A percentile compares a stretch with the other conserved stretches of the same genome.
phyloP scores from a whole-genome alignment of 2,797 vertebrate species.

The Pseudochaenichthys georgianus region DNA sequence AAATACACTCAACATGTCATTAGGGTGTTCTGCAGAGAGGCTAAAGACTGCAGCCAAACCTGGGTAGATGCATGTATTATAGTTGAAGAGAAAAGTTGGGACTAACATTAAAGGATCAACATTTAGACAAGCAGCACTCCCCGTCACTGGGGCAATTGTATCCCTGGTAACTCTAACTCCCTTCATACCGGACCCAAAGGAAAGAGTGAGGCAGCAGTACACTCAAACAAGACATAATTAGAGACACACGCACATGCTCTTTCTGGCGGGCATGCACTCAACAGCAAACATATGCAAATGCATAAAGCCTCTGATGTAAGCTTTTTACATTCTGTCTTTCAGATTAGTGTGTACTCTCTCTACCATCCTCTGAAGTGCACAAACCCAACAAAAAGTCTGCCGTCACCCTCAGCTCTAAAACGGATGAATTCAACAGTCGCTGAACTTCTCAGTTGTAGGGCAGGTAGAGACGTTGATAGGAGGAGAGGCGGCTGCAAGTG shows the following conservation, averaged over 20 bases:
- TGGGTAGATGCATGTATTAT: neutral
- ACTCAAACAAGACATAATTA: constrained; percentile 61
- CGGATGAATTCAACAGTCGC: constrained; percentile 38
- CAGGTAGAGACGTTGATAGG: constrained; percentile 40
- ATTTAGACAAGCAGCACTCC: constrained; percentile 15
- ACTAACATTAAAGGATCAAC: neutral
- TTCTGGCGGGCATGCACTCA: constrained; percentile 62
- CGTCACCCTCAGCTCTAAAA: constrained; percentile 33
- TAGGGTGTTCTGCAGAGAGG: neutral
- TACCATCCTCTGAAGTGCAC: constrained; percentile 3
- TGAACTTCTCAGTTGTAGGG: constrained; percentile 38
- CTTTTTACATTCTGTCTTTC: constrained; percentile 37
- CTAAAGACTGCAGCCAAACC: neutral
- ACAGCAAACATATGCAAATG: constrained; percentile 48
- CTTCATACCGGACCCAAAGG: constrained; percentile 51
- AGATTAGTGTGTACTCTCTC: constrained; percentile 23
- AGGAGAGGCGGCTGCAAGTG: constrained; percentile 37
- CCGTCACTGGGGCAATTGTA: constrained; percentile 58
- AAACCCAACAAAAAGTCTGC: constrained; percentile 9
- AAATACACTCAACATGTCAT: neutral
- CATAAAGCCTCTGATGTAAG: constrained; percentile 38
- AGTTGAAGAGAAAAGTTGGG: neutral
- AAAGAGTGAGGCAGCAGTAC: constrained; percentile 48
- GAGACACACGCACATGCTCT: constrained; percentile 42
- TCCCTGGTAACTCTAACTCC: constrained; percentile 62